Evolutionary conservation across 2,113 vertebrate genomes (phyloP).

Genomic region (Physeter macrocephalus): DNA sequence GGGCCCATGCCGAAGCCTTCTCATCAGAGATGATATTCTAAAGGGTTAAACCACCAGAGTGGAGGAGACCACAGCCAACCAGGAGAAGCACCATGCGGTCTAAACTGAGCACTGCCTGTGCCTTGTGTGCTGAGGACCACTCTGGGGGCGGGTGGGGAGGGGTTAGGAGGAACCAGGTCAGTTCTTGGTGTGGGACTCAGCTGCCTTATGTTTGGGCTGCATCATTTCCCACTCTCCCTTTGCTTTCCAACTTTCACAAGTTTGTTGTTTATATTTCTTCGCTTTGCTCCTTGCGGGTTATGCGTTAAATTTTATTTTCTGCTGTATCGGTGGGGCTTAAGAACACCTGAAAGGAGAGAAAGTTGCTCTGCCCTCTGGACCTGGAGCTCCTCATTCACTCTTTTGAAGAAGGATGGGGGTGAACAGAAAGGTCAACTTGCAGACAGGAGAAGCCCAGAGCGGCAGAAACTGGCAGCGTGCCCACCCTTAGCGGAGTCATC

Average conservation of each 20-base stretch:
- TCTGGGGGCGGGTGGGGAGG: neutral
- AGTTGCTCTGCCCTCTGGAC: neutral
- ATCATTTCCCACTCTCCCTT: neutral
- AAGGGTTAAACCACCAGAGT: neutral
- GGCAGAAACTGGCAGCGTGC: accelerated
- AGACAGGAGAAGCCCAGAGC: neutral
- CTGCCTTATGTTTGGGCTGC: neutral
- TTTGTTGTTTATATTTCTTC: neutral
- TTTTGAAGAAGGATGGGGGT: too few relatives aligned
- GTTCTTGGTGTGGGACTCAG: too few relatives aligned
- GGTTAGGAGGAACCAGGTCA: neutral
- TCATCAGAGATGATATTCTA: neutral
- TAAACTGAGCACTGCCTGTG: accelerated
- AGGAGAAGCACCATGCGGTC: accelerated
- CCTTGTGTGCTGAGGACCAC: neutral
- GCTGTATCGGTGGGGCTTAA: accelerated
- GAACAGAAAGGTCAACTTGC: neutral
- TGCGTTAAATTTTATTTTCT: neutral
- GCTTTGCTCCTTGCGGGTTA: neutral
- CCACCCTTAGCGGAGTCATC: too few relatives aligned
- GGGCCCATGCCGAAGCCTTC: neutral
- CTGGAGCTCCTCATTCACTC: neutral
- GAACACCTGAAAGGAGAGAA: too few relatives aligned
- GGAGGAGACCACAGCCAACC: neutral
- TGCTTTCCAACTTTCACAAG: neutral